Conservation (phyloP, 2,888 invertebrate species). For the Lycia hirtaria region DNA sequence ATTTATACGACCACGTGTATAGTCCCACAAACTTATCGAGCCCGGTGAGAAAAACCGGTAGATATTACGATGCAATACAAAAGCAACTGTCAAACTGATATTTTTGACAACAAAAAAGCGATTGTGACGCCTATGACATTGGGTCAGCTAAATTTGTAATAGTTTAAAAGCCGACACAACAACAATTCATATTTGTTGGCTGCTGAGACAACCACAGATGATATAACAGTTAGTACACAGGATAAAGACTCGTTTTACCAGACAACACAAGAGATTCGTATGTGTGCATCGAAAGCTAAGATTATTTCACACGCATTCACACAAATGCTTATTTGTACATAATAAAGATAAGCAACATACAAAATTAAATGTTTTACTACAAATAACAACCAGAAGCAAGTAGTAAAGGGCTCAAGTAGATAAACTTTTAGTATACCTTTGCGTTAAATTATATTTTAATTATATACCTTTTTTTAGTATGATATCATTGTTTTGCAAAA, state of each 20-base stretch:
- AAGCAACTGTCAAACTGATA: too few species aligned
- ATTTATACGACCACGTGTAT: too few species aligned
- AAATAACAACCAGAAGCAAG: not conserved
- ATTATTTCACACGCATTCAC: not conserved
- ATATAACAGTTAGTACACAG: not conserved
- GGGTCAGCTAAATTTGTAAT: too few species aligned
- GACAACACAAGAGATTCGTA: not conserved
- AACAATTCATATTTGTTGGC: conserved; percentile 4
- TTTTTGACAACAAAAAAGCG: too few species aligned
- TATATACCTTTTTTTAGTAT: not conserved
- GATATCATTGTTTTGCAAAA: not conserved
- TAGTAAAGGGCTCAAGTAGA: not conserved
- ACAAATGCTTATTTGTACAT: conserved; percentile 2
- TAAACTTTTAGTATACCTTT: not conserved
- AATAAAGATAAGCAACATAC: conserved; percentile 3
- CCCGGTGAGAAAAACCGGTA: too few species aligned
- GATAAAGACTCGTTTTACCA: conserved; percentile 7
- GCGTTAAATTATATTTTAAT: too few species aligned
- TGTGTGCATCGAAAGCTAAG: conserved; percentile 1
- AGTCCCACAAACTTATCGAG: too few species aligned
- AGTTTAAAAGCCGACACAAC: not conserved
- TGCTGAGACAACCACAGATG: conserved; percentile 1
- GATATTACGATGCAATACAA: too few species aligned
- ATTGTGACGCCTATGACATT: too few species aligned
- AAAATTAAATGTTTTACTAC: conserved; percentile 6